Base-by-base conservation (phyloP, 2,888 invertebrate genomes). In the Apamea sordens region DNA sequence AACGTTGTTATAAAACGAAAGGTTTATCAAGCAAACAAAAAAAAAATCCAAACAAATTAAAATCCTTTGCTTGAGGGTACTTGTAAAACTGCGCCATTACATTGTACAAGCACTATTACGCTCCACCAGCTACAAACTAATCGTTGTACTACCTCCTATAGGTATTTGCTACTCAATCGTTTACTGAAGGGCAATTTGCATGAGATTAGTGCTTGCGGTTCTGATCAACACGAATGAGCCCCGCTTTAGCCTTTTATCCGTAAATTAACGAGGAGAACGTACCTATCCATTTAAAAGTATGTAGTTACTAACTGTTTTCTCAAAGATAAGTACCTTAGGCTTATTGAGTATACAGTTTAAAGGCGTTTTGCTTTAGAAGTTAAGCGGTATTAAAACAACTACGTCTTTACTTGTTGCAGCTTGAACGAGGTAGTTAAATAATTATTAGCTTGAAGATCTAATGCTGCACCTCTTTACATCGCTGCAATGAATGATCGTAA, bases 121-220 rank as follows among this genome's bases (percentile, higher is more conserved):
- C 67, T 59, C 73, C 36, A 15, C 32, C 24, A 50, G 41, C 53
- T 47, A 36, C 28, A 44, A 72, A 65, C 59, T 69, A 74, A 71
- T 76, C 61, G 53, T 36, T 68, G 47, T 32, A 73, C 53, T 44
- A 50, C 8, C 7, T 74, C 4, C 18, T 36, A 21, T 2, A 65
- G 53, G 47, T 61, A 72, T 79, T 86, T 70, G 73, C 73, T 68
- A 80, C 70, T 86, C 75, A 73, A 80, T 86, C 80, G 83, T 76
- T 83, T 59, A 86, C 77, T 70, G 71, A 82, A 76, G 76, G 71
- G 83, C 75, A 77, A 85, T 87, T 85, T 87, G 78, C 86, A 87
- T 86, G 80, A 77, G 70, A 86, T 86, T 86, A 85, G 75, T 70
- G 68, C 76, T 76, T 77, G 80, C 44, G 77, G 83, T 80, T 41